These are phyloP conservation scores for Eulemur coronatus DNA, from an alignment of 2,797 vertebrate genomes.

Conservation along the genomic window DNA sequence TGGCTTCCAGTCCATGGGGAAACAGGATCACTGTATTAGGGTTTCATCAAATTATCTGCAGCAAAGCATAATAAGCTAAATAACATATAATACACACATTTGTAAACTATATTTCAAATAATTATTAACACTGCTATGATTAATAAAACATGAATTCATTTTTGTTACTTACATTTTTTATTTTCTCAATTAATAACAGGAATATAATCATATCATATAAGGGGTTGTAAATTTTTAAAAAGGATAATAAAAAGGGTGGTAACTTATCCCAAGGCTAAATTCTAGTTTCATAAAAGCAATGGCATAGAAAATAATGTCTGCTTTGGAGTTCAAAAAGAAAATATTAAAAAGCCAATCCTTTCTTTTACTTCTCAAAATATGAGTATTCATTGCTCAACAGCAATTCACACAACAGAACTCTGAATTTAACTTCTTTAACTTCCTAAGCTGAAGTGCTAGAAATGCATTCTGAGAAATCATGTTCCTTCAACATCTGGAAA, in stretches of 20 bases:
- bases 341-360: background rate
- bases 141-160: slow-evolving; percentile 15
- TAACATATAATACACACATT: background rate
- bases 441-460: background rate
- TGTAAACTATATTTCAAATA: background rate
- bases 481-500: background rate
- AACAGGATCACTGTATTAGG: background rate
- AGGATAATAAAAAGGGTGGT: background rate
- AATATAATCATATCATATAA: background rate
- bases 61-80: background rate
- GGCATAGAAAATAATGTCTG: slow-evolving; percentile 6
- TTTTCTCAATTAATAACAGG: slow-evolving; percentile 34
- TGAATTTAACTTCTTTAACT: slow-evolving; percentile 28
- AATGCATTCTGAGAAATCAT: background rate
- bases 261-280: slow-evolving; percentile 11
- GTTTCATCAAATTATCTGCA: background rate
- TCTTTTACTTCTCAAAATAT: background rate
- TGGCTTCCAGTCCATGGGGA: background rate
- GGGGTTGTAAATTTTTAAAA: background rate
- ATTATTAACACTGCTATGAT: background rate
- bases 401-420: background rate
- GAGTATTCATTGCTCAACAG: background rate
- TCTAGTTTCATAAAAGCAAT: slow-evolving; percentile 23
- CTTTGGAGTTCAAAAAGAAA: slow-evolving; percentile 26
- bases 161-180: slow-evolving; percentile 22